These are phyloP conservation scores for Bombus sibiricus DNA, from an alignment of 1,140 invertebrate genomes.

Conservation along the genomic window DNA sequence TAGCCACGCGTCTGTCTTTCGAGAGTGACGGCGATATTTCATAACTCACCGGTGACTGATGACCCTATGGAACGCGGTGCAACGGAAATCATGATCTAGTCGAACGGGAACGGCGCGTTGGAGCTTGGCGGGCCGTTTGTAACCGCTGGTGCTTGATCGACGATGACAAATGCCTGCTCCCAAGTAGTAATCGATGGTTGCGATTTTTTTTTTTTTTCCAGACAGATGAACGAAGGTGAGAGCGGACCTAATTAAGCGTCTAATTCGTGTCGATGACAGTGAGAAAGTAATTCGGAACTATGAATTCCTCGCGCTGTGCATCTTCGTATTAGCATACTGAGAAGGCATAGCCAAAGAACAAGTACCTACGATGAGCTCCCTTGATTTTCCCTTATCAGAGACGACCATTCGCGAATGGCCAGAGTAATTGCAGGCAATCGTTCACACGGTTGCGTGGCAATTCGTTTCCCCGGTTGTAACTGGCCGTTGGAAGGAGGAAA, in stretches of 20 bases:
- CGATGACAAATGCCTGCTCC: slow-evolving; percentile 11
- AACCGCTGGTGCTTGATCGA: background rate
- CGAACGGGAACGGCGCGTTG: background rate
- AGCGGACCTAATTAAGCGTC: background rate
- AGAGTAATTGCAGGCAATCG: slow-evolving; percentile 46
- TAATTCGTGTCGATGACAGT: background rate
- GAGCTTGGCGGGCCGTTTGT: background rate
- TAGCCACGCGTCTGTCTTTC: slow-evolving; percentile 19
- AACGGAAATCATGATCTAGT: slow-evolving; percentile 29
- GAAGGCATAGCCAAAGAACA: background rate
- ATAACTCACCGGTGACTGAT: slow-evolving; percentile 50
- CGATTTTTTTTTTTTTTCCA: background rate
- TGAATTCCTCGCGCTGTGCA: slow-evolving; percentile 2
- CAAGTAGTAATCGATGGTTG: background rate
- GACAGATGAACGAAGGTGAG: background rate
- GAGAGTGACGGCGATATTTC: slow-evolving; percentile 38
- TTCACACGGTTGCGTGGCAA: slow-evolving; percentile 24
- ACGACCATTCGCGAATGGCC: slow-evolving; percentile 3
- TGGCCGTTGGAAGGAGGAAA: background rate
- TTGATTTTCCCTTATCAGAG: slow-evolving; percentile 23
- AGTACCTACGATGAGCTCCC: background rate
- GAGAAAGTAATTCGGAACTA: slow-evolving; percentile 27
- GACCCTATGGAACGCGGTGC: slow-evolving; percentile 29
- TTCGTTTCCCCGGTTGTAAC: slow-evolving; percentile 22
- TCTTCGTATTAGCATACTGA: slow-evolving; percentile 21